Base-by-base conservation (phyloP, 2,888 invertebrate species). In the Zhengitettix transpicula region DNA sequence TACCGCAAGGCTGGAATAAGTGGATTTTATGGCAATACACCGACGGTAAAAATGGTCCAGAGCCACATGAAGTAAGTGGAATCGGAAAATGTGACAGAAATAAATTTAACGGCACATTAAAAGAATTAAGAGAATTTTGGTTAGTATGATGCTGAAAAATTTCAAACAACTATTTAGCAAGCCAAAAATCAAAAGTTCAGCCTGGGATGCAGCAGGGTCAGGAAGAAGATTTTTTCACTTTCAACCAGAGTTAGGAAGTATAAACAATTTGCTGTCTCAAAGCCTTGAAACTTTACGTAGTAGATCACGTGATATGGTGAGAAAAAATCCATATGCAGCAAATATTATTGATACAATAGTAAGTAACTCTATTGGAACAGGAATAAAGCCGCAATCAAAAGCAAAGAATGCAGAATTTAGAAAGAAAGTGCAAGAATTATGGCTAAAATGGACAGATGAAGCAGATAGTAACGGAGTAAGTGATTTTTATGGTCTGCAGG, bases 11-110 rank as follows among this genome's bases (percentile, higher is more conserved):
- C 10, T 63, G 63, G 61, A 47, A 56, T 54, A 57, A 59, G 15
- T 65, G 65, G 65, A 56, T 57, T 10, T 58, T 65, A 10, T 65
- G 65, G 65, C 65, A 65, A 57, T 64, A 65, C 53, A 65, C 65
- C 10, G 52, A 65, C 42, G 65, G 63, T 1, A 56, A 9, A 10
- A 10, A 9, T 12, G 52, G 52, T 12, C 56, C 58, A 16, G 40
- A 53, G 41, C 65, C 65, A n/a, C 61, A 60, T 52, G 10, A n/a
- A 14, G 63, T 65, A 1, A 40, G 57, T 1, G 65, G 65, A n/a
- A 59, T 65, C 40, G 65, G 65, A 17, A 14, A 41, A 28, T 65
- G 65, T 41, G 61, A 65, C 55, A 64, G 65, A 51, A 44, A 59
- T 55, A 60, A 58, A 55, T 55, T 58, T 58, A 58, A 58, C n/a